These are phyloP conservation scores for Psittacula echo DNA, from an alignment of 2,797 vertebrate species.

Conservation along the genomic window DNA sequence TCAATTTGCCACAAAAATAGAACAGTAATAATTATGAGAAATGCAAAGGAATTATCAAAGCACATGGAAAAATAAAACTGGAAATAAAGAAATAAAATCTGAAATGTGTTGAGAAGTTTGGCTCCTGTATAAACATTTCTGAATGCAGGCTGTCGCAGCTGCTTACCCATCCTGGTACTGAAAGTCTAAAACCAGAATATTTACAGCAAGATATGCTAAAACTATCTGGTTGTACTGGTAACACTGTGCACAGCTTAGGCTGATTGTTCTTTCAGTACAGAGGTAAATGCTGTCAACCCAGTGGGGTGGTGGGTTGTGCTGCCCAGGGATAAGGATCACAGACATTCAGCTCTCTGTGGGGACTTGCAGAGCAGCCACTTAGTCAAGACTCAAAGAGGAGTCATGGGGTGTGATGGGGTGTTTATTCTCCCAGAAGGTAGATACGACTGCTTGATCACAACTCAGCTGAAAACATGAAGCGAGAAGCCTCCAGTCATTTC, in stretches of 20 bases:
- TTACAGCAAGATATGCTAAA: neutral
- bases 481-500: neutral
- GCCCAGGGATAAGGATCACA: neutral
- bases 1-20: neutral
- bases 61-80: neutral
- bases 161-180: neutral
- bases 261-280: neutral
- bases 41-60: neutral
- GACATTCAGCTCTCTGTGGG: fast-evolving
- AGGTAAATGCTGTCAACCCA: neutral
- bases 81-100: neutral
- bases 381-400: neutral
- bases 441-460: fast-evolving
- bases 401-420: neutral
- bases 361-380: neutral
- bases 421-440: neutral
- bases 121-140: neutral
- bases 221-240: neutral
- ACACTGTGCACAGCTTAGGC: neutral
- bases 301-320: fast-evolving
- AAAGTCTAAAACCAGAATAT: neutral
- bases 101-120: neutral
- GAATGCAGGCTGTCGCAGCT: neutral
- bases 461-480: neutral
- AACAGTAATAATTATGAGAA: neutral